Percentiles rank a stretch among this genome's conserved stretches.
Evolutionary conservation across 2,113 vertebrate species (phyloP).

Genomic region (Junco hyemalis): DNA sequence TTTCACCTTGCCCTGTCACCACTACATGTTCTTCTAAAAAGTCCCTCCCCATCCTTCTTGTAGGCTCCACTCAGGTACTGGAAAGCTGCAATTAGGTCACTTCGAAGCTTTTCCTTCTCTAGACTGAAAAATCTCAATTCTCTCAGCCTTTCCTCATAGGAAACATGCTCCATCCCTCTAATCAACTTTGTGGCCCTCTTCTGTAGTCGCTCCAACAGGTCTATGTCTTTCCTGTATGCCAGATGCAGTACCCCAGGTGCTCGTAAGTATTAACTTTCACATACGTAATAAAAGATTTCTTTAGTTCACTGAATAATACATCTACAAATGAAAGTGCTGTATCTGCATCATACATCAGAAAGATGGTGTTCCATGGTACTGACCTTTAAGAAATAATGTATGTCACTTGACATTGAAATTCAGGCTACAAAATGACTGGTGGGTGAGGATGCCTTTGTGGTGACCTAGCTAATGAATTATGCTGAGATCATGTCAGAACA

Average conservation of each 20-base stretch:
- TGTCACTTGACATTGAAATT: background rate
- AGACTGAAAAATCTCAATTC: background rate
- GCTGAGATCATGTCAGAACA: background rate
- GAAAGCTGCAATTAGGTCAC: background rate
- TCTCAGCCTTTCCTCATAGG: background rate
- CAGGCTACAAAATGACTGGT: background rate
- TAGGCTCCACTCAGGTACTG: background rate
- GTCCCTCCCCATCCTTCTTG: background rate
- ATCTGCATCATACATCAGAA: background rate
- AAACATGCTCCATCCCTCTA: background rate
- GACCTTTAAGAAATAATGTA: background rate
- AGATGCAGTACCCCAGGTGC: background rate
- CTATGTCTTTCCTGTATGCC: background rate
- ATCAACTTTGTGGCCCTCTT: background rate
- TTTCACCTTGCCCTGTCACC: background rate
- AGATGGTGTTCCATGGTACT: background rate
- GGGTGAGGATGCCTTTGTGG: background rate
- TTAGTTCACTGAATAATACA: background rate
- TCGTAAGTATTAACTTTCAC: background rate
- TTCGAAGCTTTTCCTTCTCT: background rate
- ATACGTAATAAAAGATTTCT: background rate
- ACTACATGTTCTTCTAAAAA: background rate
- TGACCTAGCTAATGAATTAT: background rate
- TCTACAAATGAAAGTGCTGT: background rate
- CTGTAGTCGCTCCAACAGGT: background rate